phyloP scores from a whole-genome alignment of 2,888 invertebrate species.

The Sinentomon sp. region DNA sequence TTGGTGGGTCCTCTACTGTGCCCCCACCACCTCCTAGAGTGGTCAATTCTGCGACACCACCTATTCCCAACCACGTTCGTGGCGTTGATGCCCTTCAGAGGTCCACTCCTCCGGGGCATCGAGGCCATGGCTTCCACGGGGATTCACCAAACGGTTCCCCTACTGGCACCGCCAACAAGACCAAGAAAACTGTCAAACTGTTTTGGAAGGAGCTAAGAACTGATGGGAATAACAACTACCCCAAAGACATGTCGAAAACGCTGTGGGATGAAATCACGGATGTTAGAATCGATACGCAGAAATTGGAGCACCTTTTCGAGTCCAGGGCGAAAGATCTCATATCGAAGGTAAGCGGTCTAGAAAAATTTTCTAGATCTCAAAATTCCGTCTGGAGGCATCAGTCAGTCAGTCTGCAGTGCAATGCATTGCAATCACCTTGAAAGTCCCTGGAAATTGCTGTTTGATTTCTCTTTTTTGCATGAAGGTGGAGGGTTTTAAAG shows the following conservation, averaged over 20 bases:
- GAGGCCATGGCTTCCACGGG: background rate
- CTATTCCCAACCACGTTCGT: slow-evolving; percentile 11
- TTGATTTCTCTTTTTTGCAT: too few species aligned
- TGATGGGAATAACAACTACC: too few species aligned
- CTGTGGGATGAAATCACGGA: slow-evolving; percentile 73
- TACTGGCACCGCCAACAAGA: slow-evolving; percentile 40
- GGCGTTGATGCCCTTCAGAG: too few species aligned
- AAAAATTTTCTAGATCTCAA: too few species aligned
- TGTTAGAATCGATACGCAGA: slow-evolving; percentile 63
- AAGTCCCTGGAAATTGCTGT: too few species aligned
- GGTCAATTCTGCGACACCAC: slow-evolving; percentile 19
- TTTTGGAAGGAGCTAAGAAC: slow-evolving; percentile 72
- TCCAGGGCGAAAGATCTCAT: slow-evolving; percentile 81
- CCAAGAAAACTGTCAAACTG: slow-evolving; percentile 84
- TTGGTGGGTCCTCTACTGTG: slow-evolving; percentile 14
- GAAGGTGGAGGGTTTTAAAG: too few species aligned
- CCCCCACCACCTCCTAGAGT: slow-evolving; percentile 18
- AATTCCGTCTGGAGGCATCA: too few species aligned
- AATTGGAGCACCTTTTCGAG: slow-evolving; percentile 88
- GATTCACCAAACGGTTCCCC: too few species aligned
- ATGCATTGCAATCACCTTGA: too few species aligned
- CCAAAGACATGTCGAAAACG: too few species aligned
- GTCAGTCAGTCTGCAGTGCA: too few species aligned
- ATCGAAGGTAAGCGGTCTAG: slow-evolving; percentile 65
- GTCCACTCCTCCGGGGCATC: background rate